Evolutionary conservation across 2,113 vertebrate species (phyloP).

Genomic region (Chloropsis hardwickii): DNA sequence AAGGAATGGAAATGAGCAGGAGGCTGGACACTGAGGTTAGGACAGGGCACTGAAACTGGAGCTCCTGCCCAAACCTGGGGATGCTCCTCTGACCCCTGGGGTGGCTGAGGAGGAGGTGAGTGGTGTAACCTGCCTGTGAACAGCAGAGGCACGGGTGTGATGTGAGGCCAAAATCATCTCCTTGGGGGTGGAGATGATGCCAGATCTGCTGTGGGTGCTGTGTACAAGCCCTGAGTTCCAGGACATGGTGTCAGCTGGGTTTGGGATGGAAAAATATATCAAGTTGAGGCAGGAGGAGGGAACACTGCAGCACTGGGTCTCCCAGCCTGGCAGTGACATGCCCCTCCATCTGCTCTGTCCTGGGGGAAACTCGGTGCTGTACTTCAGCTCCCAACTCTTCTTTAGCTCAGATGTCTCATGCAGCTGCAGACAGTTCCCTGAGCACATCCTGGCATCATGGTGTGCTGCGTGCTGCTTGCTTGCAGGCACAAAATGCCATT

Average conservation of each 20-base stretch:
- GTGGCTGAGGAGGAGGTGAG: background rate
- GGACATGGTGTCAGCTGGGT: background rate
- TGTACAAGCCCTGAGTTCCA: background rate
- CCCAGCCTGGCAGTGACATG: background rate
- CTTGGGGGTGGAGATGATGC: background rate
- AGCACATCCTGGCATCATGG: background rate
- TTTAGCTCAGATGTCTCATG: background rate
- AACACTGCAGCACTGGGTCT: background rate
- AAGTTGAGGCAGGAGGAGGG: background rate
- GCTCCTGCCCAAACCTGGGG: background rate
- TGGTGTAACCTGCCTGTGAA: background rate
- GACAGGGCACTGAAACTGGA: background rate
- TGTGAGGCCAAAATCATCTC: background rate
- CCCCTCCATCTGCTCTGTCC: background rate
- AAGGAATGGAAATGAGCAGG: background rate
- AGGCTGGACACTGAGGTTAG: background rate
- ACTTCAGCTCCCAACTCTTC: background rate
- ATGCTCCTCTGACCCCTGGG: background rate
- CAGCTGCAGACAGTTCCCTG: background rate
- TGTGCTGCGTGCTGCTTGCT: fast-evolving
- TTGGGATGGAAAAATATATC: background rate
- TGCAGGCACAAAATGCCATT: background rate
- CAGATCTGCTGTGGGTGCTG: background rate
- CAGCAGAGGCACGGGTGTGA: fast-evolving
- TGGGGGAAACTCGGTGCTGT: fast-evolving